Conservation (phyloP, 2,888 invertebrate species). For the Heteromyza rotundicornis region DNA sequence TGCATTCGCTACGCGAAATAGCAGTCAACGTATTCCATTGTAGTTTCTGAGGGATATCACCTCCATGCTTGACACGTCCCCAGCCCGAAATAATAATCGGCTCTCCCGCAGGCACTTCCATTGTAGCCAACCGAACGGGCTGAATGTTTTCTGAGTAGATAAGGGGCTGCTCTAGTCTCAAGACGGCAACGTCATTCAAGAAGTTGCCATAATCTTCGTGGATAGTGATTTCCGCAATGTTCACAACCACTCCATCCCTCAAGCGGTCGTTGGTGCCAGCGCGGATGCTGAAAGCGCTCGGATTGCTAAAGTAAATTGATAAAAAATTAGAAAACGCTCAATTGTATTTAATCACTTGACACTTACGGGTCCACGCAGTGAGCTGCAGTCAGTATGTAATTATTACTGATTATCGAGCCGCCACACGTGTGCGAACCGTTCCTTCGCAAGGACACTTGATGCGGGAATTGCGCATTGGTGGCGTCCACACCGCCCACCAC, state of each 20-base stretch:
- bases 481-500: conserved; percentile 55
- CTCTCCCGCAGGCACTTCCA: conserved; percentile 36
- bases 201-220: conserved; percentile 46
- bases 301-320: conserved; percentile 30
- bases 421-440: conserved; percentile 44
- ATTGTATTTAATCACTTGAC: background rate
- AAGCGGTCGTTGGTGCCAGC: conserved; percentile 48
- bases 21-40: conserved; percentile 45
- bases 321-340: background rate
- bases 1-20: conserved; percentile 34
- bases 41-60: conserved; percentile 43
- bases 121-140: conserved; percentile 42
- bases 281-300: conserved; percentile 37
- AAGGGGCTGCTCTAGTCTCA: conserved; percentile 40
- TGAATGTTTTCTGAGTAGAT: conserved; percentile 40
- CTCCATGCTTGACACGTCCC: conserved; percentile 41
- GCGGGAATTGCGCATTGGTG: conserved; percentile 48
- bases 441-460: conserved; percentile 52
- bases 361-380: conserved; percentile 40
- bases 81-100: conserved; percentile 50
- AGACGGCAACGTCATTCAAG: conserved; percentile 49
- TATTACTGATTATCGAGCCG: conserved; percentile 40
- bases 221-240: conserved; percentile 40
- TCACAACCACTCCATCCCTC: conserved; percentile 43
- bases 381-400: conserved; percentile 43